Evolutionary conservation across 2,797 vertebrate genomes (phyloP), one percentile per base, ranked within the genome.

Genomic region (Eutrigla gurnardus): DNA sequence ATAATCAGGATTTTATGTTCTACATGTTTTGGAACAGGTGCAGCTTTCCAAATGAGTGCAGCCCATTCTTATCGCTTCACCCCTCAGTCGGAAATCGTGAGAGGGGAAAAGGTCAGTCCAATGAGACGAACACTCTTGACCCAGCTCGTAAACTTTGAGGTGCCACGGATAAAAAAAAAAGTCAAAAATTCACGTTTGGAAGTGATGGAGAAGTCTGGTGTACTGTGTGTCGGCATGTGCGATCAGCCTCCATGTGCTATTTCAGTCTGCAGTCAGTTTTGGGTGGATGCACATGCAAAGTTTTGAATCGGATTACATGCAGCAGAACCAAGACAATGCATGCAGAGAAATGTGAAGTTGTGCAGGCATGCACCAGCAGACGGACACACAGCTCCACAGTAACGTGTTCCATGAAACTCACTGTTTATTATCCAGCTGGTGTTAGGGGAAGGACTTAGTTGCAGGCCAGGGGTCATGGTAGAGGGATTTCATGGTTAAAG

Each of bases 21-120:
- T 84, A 50, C 83, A 84, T 83, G 78, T 89, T 76, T 53, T 46
- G 73, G 76, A 93, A 92, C 93, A 94, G 93, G 91, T 94, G 93
- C 86, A 76, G 90, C 43, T 59, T 88, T 91, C 87, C 75, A 79
- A 84, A 85, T 60, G 9, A 78, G 78, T 70, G 85, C 55, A 53
- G 47, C 68, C 52, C 53, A 58, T 86, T 90, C 82, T 83, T 78
- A 81, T 81, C 17, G 65, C 80, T 82, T 84, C 78, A 86, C 75
- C 50, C 47, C 49, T 59, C 53, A 86, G 80, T 84, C 81, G 7
- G 77, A 84, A 86, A 91, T 88, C 91, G 92, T 92, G 93, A 91
- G 84, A 89, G 87, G 86, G 83, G 84, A 93, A 61, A 55, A 87
- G 91, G 93, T 92, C 88, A 49, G 71, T 82, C 73, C 86, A 75